Evolutionary conservation across 37 sponge, comb jelly and placozoan species (phyloP).

Genomic region (Petrosia ficiformis): DNA sequence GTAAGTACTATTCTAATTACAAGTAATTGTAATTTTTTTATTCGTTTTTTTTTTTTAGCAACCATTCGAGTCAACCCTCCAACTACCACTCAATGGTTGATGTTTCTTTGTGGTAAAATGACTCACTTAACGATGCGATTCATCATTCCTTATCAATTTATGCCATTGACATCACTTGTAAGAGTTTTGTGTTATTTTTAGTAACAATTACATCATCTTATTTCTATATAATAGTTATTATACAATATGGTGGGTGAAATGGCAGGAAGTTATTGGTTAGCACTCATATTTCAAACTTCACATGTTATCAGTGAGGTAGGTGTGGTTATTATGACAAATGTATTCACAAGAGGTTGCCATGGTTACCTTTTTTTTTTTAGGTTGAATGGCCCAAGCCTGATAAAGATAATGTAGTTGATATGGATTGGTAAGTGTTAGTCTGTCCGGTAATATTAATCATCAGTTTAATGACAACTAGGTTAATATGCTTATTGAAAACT

Average conservation of each 20-base stretch:
- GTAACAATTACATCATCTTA: no score
- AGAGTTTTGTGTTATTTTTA: no score
- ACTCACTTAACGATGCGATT: slow-evolving; percentile 58
- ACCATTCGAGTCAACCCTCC: slow-evolving; percentile 72
- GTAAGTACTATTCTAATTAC: slow-evolving; percentile 27
- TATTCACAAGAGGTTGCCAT: not conserved
- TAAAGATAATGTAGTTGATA: slow-evolving; percentile 67
- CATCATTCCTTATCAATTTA: slow-evolving; percentile 65
- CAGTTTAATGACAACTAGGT: no score
- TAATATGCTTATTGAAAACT: no score
- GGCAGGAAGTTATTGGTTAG: slow-evolving; percentile 88
- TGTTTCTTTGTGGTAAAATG: slow-evolving; percentile 75
- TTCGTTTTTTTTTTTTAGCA: slow-evolving; percentile 22
- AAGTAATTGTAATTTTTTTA: not conserved
- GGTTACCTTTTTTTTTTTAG: slow-evolving; percentile 4
- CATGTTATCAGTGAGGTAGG: slow-evolving; percentile 87
- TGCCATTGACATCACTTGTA: slow-evolving; percentile 68
- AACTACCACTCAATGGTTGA: slow-evolving; percentile 46
- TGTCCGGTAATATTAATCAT: no score
- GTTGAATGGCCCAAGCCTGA: slow-evolving; percentile 93
- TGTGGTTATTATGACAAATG: slow-evolving; percentile 5
- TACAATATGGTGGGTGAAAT: slow-evolving; percentile 68
- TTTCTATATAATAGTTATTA: slow-evolving; percentile 56
- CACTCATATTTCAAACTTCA: slow-evolving; percentile 91
- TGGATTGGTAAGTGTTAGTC: slow-evolving; percentile 90